Evolutionary conservation across 2,113 vertebrate genomes (phyloP).

Genomic region (Tragelaphus strepsiceros): DNA sequence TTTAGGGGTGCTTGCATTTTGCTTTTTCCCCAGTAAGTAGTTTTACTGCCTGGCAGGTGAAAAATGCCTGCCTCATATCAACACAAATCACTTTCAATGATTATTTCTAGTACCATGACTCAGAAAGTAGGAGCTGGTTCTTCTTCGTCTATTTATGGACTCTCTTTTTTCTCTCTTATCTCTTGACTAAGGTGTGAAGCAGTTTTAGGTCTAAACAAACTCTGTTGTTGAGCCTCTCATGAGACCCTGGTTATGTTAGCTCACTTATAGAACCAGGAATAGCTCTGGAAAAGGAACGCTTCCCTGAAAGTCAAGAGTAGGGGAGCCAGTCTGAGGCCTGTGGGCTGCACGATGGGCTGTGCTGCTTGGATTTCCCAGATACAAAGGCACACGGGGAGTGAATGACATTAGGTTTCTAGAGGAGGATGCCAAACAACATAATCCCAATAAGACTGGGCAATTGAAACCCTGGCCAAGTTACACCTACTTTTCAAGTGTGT

Average conservation of each 20-base stretch:
- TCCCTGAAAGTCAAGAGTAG: neutral
- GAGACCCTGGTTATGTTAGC: neutral
- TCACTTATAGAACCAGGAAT: neutral
- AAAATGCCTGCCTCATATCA: neutral
- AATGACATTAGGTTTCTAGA: neutral
- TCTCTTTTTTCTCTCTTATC: neutral
- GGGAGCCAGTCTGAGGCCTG: neutral
- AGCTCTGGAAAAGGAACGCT: neutral
- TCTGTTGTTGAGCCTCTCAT: neutral
- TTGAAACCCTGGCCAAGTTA: neutral
- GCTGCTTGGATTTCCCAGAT: neutral
- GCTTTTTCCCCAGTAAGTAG: neutral
- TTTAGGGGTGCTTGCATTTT: neutral
- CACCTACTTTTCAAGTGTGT: neutral
- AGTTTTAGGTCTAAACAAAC: neutral
- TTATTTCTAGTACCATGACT: slow-evolving; percentile 3
- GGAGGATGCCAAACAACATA: neutral
- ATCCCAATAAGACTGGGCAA: neutral
- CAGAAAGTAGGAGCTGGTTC: neutral
- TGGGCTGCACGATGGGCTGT: too few relatives aligned
- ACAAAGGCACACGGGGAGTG: neutral
- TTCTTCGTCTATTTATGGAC: neutral
- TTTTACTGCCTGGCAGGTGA: neutral
- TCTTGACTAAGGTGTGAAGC: neutral
- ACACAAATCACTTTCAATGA: slow-evolving; percentile 8